Conservation (phyloP, 1,140 invertebrate species). For the Thaumetopoea pityocampa region DNA sequence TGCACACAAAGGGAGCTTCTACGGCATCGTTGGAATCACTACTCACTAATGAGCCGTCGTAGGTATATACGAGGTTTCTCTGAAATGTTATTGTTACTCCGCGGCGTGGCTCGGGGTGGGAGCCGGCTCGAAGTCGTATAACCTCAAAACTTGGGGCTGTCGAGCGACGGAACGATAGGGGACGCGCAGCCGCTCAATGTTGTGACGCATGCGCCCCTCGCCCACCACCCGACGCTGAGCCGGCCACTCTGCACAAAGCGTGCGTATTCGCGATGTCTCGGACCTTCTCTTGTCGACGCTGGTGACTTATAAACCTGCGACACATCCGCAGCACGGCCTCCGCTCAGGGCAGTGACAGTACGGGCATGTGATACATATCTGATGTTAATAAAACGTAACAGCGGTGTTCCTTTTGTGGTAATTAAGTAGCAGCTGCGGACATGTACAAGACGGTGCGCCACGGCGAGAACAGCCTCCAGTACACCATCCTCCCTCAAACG, state of each 20-base stretch:
- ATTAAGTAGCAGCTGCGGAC: slow-evolving; percentile 35
- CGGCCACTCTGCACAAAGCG: slow-evolving; percentile 55
- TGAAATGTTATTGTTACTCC: slow-evolving; percentile 41
- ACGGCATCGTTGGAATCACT: not conserved
- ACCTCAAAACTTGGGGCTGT: slow-evolving; percentile 58
- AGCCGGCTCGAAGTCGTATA: slow-evolving; percentile 63
- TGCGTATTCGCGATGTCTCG: slow-evolving; percentile 36
- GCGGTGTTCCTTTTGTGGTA: slow-evolving; percentile 53
- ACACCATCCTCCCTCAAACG: slow-evolving; percentile 83
- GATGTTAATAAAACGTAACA: slow-evolving; percentile 28
- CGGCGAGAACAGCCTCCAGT: slow-evolving; percentile 84
- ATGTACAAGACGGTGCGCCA: slow-evolving; percentile 86
- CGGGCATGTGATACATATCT: slow-evolving; percentile 55
- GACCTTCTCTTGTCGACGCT: slow-evolving; percentile 42
- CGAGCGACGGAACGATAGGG: slow-evolving; percentile 37
- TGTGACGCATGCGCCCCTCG: slow-evolving; percentile 56
- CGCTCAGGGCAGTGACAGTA: slow-evolving; percentile 30
- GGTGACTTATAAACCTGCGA: slow-evolving; percentile 32
- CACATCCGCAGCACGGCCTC: slow-evolving; percentile 22
- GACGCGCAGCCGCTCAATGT: slow-evolving; percentile 69
- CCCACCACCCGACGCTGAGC: slow-evolving; percentile 15
- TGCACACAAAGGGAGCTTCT: not conserved
- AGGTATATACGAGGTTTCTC: slow-evolving; percentile 15
- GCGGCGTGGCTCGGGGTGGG: slow-evolving; percentile 22
- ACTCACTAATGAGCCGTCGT: slow-evolving; percentile 14